Conservation (phyloP, 2,888 invertebrate species). For the Acronicta alni region DNA sequence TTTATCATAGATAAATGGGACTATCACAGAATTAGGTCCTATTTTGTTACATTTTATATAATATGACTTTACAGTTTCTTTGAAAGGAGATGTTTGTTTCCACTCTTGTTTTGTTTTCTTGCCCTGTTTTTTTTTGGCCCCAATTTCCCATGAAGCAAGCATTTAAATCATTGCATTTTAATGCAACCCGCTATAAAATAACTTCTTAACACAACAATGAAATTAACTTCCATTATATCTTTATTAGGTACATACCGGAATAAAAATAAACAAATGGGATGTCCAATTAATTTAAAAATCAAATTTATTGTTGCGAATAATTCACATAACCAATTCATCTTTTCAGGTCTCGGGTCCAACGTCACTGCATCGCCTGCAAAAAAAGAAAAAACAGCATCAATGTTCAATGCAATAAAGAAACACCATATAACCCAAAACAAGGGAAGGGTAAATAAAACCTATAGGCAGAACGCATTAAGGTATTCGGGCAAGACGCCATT, state of each 20-base stretch:
- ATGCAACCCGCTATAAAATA: neutral
- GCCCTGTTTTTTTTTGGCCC: neutral
- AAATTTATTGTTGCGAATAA: constrained; percentile 29
- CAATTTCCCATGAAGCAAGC: constrained; percentile 5
- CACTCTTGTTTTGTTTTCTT: no score
- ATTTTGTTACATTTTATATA: no score
- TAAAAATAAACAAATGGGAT: constrained; percentile 21
- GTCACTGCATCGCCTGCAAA: constrained; percentile 60
- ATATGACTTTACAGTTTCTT: no score
- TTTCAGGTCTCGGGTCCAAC: constrained; percentile 31
- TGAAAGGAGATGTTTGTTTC: no score
- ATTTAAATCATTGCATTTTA: neutral
- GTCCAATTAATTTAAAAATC: constrained; percentile 14
- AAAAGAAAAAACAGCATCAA: constrained; percentile 53
- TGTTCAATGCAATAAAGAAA: constrained; percentile 53
- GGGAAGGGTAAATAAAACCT: constrained; percentile 80
- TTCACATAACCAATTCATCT: constrained; percentile 34
- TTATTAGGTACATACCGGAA: constrained; percentile 17
- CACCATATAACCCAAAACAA: constrained; percentile 76
- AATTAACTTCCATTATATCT: constrained; percentile 4
- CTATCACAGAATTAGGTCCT: no score
- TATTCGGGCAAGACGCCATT: constrained; percentile 84
- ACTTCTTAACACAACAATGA: neutral
- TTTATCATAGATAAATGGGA: no score
- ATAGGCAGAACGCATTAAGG: constrained; percentile 81